Evolutionary conservation across 2,888 invertebrate species (phyloP).

Genomic region (Caenorhabditis virilis): DNA sequence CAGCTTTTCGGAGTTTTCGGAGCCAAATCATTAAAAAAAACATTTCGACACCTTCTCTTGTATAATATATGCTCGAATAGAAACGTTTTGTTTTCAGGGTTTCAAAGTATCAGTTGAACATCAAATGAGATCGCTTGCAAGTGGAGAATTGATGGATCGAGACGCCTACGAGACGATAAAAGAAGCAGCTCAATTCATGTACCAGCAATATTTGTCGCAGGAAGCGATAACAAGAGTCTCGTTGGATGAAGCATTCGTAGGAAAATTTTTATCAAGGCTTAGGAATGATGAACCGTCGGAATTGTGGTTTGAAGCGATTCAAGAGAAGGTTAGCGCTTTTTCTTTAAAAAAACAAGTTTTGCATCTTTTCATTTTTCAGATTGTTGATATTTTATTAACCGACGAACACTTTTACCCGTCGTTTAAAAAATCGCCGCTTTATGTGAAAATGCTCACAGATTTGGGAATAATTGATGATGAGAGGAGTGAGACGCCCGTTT

Average conservation of each 20-base stretch:
- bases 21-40: too few species aligned
- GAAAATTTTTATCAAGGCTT: constrained; percentile 75
- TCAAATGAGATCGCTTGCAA: constrained; percentile 72
- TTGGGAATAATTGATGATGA: constrained; percentile 74
- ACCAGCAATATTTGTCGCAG: constrained; percentile 80
- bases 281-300: constrained; percentile 76
- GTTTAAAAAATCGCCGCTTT: constrained; percentile 77
- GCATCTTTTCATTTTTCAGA: constrained; percentile 8
- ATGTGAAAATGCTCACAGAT: constrained; percentile 78
- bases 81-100: constrained; percentile 53
- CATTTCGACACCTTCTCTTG: too few species aligned
- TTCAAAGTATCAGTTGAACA: constrained; percentile 76
- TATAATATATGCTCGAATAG: too few species aligned
- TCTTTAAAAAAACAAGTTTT: constrained; percentile 2
- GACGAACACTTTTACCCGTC: constrained; percentile 76
- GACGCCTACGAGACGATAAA: constrained; percentile 71
- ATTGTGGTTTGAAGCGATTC: constrained; percentile 84
- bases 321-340: constrained; percentile 69
- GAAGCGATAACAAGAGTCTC: constrained; percentile 76
- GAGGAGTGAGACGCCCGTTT: constrained; percentile 18
- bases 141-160: constrained; percentile 65
- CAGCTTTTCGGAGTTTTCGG: neutral
- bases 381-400: constrained; percentile 71
- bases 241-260: constrained; percentile 75
- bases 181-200: constrained; percentile 79